Percentiles rank a stretch among this genome's conserved stretches.
Conservation (phyloP, 2,113 vertebrate genomes). For the Melanocharis versteri region DNA sequence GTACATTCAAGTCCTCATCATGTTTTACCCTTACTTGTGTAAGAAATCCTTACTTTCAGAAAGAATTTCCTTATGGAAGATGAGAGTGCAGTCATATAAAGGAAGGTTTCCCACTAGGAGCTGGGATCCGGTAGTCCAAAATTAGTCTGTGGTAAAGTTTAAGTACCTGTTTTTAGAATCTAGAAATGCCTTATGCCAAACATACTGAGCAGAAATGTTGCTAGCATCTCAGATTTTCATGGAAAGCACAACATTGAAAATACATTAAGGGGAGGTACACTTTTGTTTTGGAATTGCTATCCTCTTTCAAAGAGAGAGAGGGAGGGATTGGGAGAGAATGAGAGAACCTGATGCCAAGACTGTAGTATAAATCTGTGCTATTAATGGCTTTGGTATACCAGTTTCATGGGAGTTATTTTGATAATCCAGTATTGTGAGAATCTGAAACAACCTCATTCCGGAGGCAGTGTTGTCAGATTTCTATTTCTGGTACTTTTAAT, state of each 20-base stretch:
- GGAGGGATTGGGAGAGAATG: not conserved
- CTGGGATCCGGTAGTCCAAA: not conserved
- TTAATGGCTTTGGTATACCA: conserved; percentile 61
- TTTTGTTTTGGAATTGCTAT: not conserved
- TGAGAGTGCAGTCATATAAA: not conserved
- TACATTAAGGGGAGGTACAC: not conserved
- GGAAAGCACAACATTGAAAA: not conserved
- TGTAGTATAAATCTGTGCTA: conserved; percentile 40
- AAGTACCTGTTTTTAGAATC: not conserved
- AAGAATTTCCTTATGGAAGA: not conserved
- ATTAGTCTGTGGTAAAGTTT: not conserved
- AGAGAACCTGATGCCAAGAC: conserved; percentile 6
- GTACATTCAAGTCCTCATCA: not conserved
- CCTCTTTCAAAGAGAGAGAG: not conserved
- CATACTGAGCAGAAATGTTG: not conserved
- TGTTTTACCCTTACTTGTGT: not conserved
- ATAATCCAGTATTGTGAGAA: conserved; percentile 55
- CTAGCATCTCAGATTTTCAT: not conserved
- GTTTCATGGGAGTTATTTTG: conserved; percentile 61
- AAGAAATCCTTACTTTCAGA: not conserved
- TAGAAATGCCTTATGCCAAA: not conserved
- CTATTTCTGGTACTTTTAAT: conserved; percentile 46
- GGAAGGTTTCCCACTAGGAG: not conserved
- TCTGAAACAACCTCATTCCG: conserved; percentile 59
- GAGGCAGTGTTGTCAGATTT: conserved; percentile 36